A percentile compares a stretch with the other conserved stretches of the same genome.
Conservation (phyloP, 2,113 vertebrate genomes). For the Alaudala cheleensis region DNA sequence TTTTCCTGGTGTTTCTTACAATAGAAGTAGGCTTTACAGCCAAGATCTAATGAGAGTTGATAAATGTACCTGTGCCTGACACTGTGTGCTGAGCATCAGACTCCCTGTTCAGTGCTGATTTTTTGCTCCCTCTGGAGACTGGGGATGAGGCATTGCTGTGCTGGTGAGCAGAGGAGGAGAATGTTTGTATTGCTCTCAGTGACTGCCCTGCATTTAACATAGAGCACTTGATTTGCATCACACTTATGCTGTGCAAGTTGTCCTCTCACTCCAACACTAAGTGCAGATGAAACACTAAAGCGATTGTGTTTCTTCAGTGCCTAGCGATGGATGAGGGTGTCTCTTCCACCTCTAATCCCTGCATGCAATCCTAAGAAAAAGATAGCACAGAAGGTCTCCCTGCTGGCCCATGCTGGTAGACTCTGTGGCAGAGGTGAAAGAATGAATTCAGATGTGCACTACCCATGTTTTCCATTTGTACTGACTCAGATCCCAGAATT, state of each 20-base stretch:
- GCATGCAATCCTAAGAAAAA: background rate
- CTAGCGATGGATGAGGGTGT: background rate
- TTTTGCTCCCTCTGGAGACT: background rate
- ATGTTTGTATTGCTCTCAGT: background rate
- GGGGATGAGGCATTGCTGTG: background rate
- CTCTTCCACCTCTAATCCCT: background rate
- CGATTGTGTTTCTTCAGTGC: background rate
- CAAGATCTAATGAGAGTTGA: background rate
- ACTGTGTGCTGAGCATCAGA: background rate
- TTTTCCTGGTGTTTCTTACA: background rate
- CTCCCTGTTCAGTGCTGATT: background rate
- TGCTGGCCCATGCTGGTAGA: background rate
- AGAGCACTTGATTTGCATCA: background rate
- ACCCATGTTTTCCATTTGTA: background rate
- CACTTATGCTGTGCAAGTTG: background rate
- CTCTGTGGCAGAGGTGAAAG: background rate
- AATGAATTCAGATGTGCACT: background rate
- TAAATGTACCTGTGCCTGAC: background rate
- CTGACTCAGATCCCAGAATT: rapidly evolving
- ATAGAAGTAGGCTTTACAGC: background rate
- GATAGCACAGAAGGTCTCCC: background rate
- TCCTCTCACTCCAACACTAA: background rate
- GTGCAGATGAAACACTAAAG: background rate
- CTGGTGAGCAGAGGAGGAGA: background rate
- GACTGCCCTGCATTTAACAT: background rate